These are phyloP conservation scores for Crypturellus undulatus DNA, from an alignment of 2,113 vertebrate species.

Conservation along the genomic window DNA sequence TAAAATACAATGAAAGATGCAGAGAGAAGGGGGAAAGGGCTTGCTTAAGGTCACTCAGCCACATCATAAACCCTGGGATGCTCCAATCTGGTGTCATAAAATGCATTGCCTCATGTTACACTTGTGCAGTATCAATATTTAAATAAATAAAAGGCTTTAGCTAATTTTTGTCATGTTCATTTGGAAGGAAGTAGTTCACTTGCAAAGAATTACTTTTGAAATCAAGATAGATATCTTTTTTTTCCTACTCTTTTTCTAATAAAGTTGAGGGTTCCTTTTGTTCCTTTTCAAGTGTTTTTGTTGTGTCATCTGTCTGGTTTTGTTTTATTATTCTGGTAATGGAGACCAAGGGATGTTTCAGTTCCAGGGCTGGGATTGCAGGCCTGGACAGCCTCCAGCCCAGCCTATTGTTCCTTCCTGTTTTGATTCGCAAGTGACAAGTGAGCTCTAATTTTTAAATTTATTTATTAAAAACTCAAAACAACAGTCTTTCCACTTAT, in stretches of 20 bases:
- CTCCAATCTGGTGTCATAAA: neutral
- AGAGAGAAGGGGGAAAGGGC: neutral
- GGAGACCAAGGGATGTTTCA: neutral
- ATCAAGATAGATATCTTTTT: neutral
- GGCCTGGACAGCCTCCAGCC: slow-evolving; percentile 49
- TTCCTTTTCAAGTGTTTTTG: neutral
- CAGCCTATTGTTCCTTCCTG: slow-evolving; percentile 17
- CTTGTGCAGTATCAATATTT: neutral
- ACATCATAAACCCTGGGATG: neutral
- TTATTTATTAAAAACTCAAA: slow-evolving; percentile 38
- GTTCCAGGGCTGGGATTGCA: slow-evolving; percentile 16
- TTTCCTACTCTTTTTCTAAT: neutral
- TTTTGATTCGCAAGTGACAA: slow-evolving; percentile 34
- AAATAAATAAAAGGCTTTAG: neutral
- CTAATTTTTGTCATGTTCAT: neutral
- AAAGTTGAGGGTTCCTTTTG: neutral
- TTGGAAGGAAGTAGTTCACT: neutral
- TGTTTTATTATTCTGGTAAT: slow-evolving; percentile 5
- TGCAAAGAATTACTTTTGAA: neutral
- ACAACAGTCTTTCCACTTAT: slow-evolving; percentile 28
- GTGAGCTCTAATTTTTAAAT: slow-evolving; percentile 52
- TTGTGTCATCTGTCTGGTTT: neutral
- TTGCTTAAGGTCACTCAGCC: neutral
- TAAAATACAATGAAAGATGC: neutral
- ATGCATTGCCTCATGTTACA: neutral